phyloP scores from a whole-genome alignment of 2,888 invertebrate genomes.

The Cephus pygmeus region DNA sequence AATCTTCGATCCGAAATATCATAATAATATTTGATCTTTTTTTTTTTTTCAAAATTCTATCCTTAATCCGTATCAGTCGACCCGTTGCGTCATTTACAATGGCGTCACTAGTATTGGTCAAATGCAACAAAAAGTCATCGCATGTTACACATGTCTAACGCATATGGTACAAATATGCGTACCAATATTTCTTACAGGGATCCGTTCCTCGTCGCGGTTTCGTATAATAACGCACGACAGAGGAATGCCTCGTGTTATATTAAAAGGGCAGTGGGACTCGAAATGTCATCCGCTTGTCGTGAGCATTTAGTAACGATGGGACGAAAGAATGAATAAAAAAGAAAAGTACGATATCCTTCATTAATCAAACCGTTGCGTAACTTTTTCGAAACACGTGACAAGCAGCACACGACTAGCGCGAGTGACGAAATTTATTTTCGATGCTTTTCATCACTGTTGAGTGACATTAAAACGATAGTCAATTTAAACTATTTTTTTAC shows the following conservation, averaged over 20 bases:
- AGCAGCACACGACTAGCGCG: no score
- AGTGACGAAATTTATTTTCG: no score
- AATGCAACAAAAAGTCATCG: slow-evolving; percentile 18
- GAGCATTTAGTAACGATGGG: background rate
- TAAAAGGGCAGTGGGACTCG: slow-evolving; percentile 21
- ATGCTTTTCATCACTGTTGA: no score
- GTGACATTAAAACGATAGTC: no score
- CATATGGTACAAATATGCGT: slow-evolving; percentile 31
- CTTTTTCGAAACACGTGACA: no score
- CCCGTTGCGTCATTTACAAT: no score
- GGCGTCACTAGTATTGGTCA: slow-evolving; percentile 29
- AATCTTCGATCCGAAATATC: no score
- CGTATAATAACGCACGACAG: background rate
- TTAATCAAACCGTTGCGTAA: background rate
- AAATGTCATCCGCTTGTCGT: slow-evolving; percentile 16
- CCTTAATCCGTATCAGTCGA: no score
- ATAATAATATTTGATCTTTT: no score
- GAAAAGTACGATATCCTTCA: background rate
- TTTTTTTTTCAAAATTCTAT: no score
- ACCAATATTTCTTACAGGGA: slow-evolving; percentile 29
- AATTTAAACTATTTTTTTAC: no score
- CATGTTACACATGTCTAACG: slow-evolving; percentile 25
- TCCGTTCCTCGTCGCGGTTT: slow-evolving; percentile 2
- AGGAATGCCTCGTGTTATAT: slow-evolving; percentile 9
- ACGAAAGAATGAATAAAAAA: background rate